phyloP scores from a whole-genome alignment of 2,888 invertebrate genomes.

The Synanthedon andrenaeformis region DNA sequence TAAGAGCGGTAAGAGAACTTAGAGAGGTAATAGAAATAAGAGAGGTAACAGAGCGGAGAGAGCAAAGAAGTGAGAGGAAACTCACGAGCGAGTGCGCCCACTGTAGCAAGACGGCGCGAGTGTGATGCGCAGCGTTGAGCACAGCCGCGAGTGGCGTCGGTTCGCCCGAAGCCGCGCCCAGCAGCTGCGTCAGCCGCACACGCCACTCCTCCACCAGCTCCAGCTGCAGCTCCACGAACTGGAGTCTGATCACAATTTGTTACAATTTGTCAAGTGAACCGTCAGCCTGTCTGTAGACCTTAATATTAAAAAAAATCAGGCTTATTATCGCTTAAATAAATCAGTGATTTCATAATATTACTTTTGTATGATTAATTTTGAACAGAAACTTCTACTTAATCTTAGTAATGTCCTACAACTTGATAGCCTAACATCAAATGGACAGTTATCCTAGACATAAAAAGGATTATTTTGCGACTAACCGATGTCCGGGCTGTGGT shows the following conservation, averaged over 20 bases:
- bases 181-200: slow-evolving; percentile 85
- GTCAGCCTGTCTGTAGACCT: too few relatives aligned
- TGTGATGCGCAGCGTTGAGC: slow-evolving; percentile 56
- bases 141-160: slow-evolving; percentile 74
- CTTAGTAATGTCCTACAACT: too few relatives aligned
- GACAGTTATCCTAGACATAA: too few relatives aligned
- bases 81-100: slow-evolving; percentile 60
- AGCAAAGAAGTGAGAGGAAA: not conserved
- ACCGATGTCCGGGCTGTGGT: slow-evolving; percentile 87
- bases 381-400: too few relatives aligned
- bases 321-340: too few relatives aligned
- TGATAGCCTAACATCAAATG: too few relatives aligned
- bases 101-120: slow-evolving; percentile 47
- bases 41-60: too few relatives aligned
- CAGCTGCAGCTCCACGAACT: slow-evolving; percentile 89
- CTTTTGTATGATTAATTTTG: too few relatives aligned
- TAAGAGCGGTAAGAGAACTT: too few relatives aligned
- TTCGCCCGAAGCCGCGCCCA: slow-evolving; percentile 30
- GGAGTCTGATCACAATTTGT: slow-evolving; percentile 61
- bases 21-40: too few relatives aligned
- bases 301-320: not conserved
- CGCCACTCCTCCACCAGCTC: slow-evolving; percentile 93
- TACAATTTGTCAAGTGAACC: not conserved
- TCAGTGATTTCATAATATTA: too few relatives aligned
- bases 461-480: slow-evolving; percentile 5